Base-by-base conservation (phyloP, 2,888 invertebrate species). In the Coremacera marginata region DNA sequence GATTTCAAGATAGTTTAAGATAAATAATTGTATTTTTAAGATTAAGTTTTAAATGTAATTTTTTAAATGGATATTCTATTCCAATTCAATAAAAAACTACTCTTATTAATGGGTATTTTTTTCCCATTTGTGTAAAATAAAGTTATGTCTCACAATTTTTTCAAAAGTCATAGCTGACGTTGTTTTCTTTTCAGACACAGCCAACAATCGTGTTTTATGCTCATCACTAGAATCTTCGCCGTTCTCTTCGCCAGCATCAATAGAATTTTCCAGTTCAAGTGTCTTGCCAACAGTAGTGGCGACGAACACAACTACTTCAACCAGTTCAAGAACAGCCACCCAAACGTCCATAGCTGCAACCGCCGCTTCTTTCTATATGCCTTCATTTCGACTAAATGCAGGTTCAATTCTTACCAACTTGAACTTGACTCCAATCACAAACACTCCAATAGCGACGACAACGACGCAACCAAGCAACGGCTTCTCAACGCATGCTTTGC, bases 161-260 rank as follows among this genome's bases (percentile, higher is more conserved):
- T 7, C 52, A 3, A 19, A 31, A 65, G 16, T 37, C 0, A n/a
- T 8, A 7, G 31, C n/a, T 22, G 11, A 22, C 14, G 4, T 37
- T 37, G 2, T 25, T 2, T 5, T 70, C 9, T 2, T 83, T 84
- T 8, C 76, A 88, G 88, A 80, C 57, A 84, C 83, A 75, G 80
- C 82, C 31, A 85, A 84, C 77, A 85, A 84, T 4, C 81, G 86
- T 67, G 79, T 85, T 7, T 25, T 84, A 8, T 87, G 87, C 73
- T 88, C 88, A 11, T 88, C 88, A 3, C 81, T 88, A 4, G 88
- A 88, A 72, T 89, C 89, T 25, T 89, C 89, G 4, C 88, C 89
- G 34, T 88, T 86, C 76, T 88, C 88, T 7, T 88, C 89, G 37
- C 88, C 88, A 51, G 88, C 88, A 4, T 89, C 89, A 1, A 86